Evolutionary conservation across 2,113 vertebrate species (phyloP).

Genomic region (Melanotaenia duboulayi): DNA sequence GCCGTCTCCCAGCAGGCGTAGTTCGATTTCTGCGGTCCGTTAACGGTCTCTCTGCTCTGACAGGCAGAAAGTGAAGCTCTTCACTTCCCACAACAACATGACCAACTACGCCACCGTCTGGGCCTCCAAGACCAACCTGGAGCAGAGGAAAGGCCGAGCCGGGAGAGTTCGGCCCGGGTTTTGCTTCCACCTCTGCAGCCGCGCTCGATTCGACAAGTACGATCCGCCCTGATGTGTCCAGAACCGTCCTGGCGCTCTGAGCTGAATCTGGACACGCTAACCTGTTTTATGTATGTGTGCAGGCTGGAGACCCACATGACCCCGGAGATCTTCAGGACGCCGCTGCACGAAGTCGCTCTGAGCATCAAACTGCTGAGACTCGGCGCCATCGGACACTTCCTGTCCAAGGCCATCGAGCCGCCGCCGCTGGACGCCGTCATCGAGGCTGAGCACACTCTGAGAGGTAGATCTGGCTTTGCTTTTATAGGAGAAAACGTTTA

Average conservation of each 20-base stretch:
- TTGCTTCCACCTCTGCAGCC: slow-evolving; percentile 95
- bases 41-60: not conserved
- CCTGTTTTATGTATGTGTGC: not conserved
- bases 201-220: slow-evolving; percentile 90
- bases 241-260: not conserved
- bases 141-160: slow-evolving; percentile 94
- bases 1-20: too few relatives aligned
- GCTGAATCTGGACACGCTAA: too few relatives aligned
- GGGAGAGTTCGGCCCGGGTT: slow-evolving; percentile 92
- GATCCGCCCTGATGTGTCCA: not conserved
- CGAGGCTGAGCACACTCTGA: slow-evolving; percentile 90
- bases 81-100: slow-evolving; percentile 98
- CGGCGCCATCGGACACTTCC: slow-evolving; percentile 92
- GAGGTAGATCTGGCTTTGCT: slow-evolving; percentile 76
- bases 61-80: slow-evolving; percentile 97
- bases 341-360: slow-evolving; percentile 92
- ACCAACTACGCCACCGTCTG: slow-evolving; percentile 98
- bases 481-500: too few relatives aligned
- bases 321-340: slow-evolving; percentile 95
- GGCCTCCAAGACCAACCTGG: slow-evolving; percentile 97
- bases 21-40: not conserved
- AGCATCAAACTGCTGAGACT: slow-evolving; percentile 95
- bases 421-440: slow-evolving; percentile 96
- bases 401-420: slow-evolving; percentile 98
- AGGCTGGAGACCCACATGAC: slow-evolving; percentile 96